Evolutionary conservation across 2,888 invertebrate genomes (phyloP), one percentile per base, ranked within the genome.

Genomic region (Pogonocherus hispidulus): DNA sequence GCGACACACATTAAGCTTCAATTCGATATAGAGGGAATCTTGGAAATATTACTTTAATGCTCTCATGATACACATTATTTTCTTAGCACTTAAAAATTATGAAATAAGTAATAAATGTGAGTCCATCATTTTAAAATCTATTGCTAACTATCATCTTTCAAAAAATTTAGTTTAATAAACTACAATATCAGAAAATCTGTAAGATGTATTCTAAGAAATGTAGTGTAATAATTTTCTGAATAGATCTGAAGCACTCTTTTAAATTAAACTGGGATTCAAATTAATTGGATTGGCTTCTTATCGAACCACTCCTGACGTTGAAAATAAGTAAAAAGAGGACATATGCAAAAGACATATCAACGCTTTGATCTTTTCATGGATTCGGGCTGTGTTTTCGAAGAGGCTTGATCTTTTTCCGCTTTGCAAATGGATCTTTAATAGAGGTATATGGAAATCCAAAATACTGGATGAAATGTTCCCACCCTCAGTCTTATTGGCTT

Each of bases 311-410:
- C 23, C 5, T 23, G 4, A 5, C 22, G 5, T 5, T 23, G 49
- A 23, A 51, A 23, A n/a, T n/a, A n/a, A n/a, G n/a, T n/a, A n/a
- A n/a, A 23, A 23, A 22, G 4, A 51, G 23, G 49, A 51, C 23
- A 51, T 23, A 51, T 51, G 49, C 23, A 51, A 51, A 23, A n/a
- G 49, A 51, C 49, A 23, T 22, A 23, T 51, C 49, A n/a, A 6
- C n/a, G n/a, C 55, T 55, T 55, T 55, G 55, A 55, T 55, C 55
- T 55, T n/a, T 55, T 55, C 19, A 20, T 41, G 41, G 55, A 55
- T 41, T 19, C 55, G 6, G 37, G 55, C 14, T 35, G 55, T 37
- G 41, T 41, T 55, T 22, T 41, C 11, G 9, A 55, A 55, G 41
- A 55, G 37, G 32, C 4, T 37, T 55, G 55, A 55, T 41, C 55